phyloP scores from a whole-genome alignment of 2,797 vertebrate genomes.

The Oceanodroma leucorhoa region DNA sequence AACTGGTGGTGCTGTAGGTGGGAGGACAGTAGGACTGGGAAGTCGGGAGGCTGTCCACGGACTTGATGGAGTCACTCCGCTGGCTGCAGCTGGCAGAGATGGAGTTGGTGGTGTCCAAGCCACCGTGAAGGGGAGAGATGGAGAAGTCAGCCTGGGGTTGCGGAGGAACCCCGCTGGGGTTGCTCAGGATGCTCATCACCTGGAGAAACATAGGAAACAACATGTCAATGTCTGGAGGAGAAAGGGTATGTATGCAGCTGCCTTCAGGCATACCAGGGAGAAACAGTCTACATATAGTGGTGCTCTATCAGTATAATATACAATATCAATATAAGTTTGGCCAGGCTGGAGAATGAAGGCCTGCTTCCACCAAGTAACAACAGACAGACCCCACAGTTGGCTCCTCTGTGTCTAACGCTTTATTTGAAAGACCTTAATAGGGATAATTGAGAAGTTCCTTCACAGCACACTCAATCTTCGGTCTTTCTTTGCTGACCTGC shows the following conservation, averaged over 20 bases:
- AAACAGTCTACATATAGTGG: background rate
- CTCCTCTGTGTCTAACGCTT: background rate
- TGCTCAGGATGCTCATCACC: constrained; percentile 98
- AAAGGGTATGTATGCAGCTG: background rate
- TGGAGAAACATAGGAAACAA: constrained; percentile 47
- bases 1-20: constrained; percentile 95
- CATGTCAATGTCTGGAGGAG: background rate
- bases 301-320: background rate
- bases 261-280: background rate
- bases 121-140: constrained; percentile 93
- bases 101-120: constrained; percentile 90
- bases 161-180: constrained; percentile 86
- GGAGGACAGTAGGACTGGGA: constrained; percentile 97
- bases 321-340: background rate
- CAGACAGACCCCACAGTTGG: background rate
- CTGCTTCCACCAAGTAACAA: background rate
- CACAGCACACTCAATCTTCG: background rate
- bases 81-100: constrained; percentile 98
- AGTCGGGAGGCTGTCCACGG: constrained; percentile 91
- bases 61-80: constrained; percentile 93
- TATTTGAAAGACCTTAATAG: background rate
- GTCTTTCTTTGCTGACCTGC: background rate
- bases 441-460: background rate
- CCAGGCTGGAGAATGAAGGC: background rate
- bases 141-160: constrained; percentile 96